A percentile compares a stretch with the other conserved stretches of the same genome.
Conservation (phyloP, 2,113 vertebrate species). For the Rhinolophus ferrumequinum region DNA sequence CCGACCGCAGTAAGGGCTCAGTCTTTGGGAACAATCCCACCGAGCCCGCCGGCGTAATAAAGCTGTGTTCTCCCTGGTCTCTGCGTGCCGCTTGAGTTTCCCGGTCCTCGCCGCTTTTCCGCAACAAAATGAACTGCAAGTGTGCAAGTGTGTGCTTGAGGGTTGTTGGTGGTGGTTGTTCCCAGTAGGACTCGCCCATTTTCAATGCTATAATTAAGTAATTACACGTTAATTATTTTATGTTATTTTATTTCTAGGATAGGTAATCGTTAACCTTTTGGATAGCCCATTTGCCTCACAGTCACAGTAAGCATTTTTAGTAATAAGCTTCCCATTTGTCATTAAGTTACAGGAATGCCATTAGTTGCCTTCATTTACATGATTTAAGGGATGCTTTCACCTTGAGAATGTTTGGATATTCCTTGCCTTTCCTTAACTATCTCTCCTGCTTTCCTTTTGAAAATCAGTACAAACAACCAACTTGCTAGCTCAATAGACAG, state of each 20-base stretch:
- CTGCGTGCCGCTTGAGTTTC: no score
- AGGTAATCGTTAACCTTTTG: conserved; percentile 40
- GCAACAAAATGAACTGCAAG: not conserved
- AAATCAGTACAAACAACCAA: not conserved
- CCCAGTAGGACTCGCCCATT: not conserved
- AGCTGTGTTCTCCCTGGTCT: no score
- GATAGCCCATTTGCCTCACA: not conserved
- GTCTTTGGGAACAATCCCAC: no score
- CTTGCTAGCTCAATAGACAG: not conserved
- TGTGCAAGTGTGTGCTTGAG: not conserved
- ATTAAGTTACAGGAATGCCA: not conserved
- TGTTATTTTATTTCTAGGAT: not conserved
- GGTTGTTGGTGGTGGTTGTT: fast-evolving
- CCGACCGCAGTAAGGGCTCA: no score
- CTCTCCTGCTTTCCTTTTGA: not conserved
- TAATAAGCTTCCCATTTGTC: not conserved
- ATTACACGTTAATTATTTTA: conserved; percentile 31
- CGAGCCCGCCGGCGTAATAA: no score
- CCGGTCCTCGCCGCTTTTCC: no score
- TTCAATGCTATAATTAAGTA: not conserved
- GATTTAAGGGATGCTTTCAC: not conserved
- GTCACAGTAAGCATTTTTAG: conserved; percentile 17
- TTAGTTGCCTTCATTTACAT: not conserved
- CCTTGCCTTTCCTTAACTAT: not conserved
- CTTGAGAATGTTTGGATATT: not conserved